Percentiles rank a stretch among this genome's conserved stretches.
Conservation (phyloP, 2,888 invertebrate genomes). For the Rhabditoides inermis region DNA sequence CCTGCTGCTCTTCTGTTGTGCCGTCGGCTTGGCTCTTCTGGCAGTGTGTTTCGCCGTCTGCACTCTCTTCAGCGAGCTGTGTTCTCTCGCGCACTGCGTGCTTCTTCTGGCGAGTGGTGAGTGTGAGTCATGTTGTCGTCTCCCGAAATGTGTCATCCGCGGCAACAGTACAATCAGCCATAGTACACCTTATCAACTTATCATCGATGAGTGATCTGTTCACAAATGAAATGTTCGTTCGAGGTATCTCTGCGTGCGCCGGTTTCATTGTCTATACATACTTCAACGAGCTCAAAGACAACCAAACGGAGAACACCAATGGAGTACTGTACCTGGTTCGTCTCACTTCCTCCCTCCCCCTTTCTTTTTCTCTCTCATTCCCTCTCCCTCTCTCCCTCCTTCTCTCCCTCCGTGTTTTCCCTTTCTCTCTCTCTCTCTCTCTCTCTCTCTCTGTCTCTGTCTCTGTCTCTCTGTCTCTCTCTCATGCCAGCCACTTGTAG, state of each 20-base stretch:
- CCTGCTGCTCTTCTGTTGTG: constrained; percentile 18
- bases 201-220: not conserved
- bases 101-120: constrained; percentile 25
- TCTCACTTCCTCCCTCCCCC: too few species aligned
- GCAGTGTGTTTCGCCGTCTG: constrained; percentile 29
- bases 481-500: constrained; percentile 11
- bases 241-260: constrained; percentile 22
- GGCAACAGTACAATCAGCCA: not conserved
- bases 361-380: too few species aligned
- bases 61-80: constrained; percentile 28
- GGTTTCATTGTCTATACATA: constrained; percentile 32
- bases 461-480: not conserved
- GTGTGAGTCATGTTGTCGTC: not conserved
- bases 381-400: too few species aligned
- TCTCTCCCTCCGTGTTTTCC: too few species aligned
- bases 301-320: constrained; percentile 24
- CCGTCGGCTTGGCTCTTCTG: constrained; percentile 16
- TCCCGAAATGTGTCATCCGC: not conserved
- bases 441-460: too few species aligned
- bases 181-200: not conserved
- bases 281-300: constrained; percentile 29
- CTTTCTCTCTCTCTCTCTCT: too few species aligned
- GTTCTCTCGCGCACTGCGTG: constrained; percentile 27
- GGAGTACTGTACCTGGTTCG: constrained; percentile 16
- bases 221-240: not conserved